Base-by-base conservation (phyloP, 1,140 invertebrate genomes). In the Oedothorax gibbosus region DNA sequence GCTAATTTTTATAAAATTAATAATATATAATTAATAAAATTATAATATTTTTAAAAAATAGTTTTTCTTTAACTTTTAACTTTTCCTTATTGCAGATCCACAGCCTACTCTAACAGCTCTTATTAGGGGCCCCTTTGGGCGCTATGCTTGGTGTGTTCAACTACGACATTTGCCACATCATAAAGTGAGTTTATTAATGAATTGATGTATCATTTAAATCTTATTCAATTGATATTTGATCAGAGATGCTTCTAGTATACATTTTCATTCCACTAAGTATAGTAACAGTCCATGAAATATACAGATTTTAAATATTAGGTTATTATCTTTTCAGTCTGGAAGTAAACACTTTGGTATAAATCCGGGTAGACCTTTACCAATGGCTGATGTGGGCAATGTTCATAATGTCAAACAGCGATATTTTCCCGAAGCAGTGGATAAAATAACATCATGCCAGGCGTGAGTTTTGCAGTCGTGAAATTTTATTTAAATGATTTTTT, bases 91-190 rank as follows among this genome's bases (percentile, higher is more conserved):
- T 73, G 8, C 87, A 92, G 91, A 92, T 87, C 90, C 91, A n/a
- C 91, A 93, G 80, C 93, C 93, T 15, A 92, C 92, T 49, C 91
- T 92, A 18, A 94, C 93, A 87, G 93, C 97, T 35, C 91, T 99
- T 50, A 94, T 98, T 71, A 93, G 97, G 35, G 95, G 96, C 49
- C 95, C 96, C 0, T 98, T 97, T 91, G 97, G 97, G 0, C 93
- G 97, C 20, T 95, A 97, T 91, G 96, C 96, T 9, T 99, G 97
- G 97, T 96, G 95, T 0, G 94, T 98, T 93, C 95, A 97, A 88
- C 90, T 96, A 60, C 91, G 96, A 18, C 95, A 97, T 90, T 90
- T 96, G 79, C 94, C 96, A 5, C 92, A 95, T 69, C 94, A 95
- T 88, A 94, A 95, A 87, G 89, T 90, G 21, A 77, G 69, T 71